These are phyloP conservation scores for Gallinago undulata DNA, from an alignment of 2,113 vertebrate species.

Conservation along the genomic window DNA sequence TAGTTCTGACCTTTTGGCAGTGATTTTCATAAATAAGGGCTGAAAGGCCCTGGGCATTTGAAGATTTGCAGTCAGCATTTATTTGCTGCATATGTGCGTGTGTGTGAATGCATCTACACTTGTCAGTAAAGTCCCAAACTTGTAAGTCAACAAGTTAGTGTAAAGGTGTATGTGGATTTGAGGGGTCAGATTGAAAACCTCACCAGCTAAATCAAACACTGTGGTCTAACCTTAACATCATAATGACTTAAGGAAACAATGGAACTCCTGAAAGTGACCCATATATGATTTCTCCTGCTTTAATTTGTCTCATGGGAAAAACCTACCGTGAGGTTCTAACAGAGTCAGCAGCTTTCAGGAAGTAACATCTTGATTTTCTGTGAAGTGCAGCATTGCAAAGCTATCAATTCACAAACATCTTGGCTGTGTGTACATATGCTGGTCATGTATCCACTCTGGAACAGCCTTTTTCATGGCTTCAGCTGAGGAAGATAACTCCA, in stretches of 20 bases:
- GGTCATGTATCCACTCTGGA: background rate
- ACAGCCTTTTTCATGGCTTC: background rate
- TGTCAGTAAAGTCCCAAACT: background rate
- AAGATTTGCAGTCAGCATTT: background rate
- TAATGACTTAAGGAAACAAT: background rate
- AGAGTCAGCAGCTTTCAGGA: background rate
- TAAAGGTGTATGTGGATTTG: background rate
- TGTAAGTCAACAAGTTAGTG: background rate
- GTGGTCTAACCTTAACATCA: background rate
- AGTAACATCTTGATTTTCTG: background rate
- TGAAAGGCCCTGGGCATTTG: background rate
- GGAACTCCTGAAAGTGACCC: background rate
- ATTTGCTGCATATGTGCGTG: background rate
- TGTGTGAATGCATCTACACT: background rate
- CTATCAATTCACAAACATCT: background rate
- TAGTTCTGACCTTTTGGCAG: background rate
- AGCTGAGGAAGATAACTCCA: background rate
- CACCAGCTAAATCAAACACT: background rate
- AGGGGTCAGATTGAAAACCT: background rate
- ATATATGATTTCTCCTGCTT: background rate
- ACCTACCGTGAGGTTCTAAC: background rate
- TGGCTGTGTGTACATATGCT: background rate
- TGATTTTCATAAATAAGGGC: background rate
- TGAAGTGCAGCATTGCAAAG: background rate
- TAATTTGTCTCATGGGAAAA: background rate